These are phyloP conservation scores for Pedicia rivosa DNA, from an alignment of 2,888 invertebrate genomes.

Conservation along the genomic window DNA sequence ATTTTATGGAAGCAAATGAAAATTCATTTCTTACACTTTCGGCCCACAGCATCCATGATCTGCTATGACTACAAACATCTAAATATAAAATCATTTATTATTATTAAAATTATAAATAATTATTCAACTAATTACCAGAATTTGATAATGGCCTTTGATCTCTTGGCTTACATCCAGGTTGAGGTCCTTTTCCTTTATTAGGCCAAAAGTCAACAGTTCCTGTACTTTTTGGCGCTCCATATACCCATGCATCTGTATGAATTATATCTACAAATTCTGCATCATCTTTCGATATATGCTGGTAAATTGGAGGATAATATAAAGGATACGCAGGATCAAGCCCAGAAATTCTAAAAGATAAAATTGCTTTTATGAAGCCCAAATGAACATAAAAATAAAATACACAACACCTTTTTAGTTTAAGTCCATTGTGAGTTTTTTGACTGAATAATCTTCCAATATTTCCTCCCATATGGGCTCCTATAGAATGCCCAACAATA, in stretches of 20 bases:
- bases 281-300: constrained; percentile 19
- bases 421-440: constrained; percentile 10
- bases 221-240: constrained; percentile 34
- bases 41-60: constrained; percentile 45
- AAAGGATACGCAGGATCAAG: constrained; percentile 14
- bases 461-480: constrained; percentile 20
- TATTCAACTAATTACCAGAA: constrained; percentile 17
- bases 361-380: background rate
- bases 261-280: constrained; percentile 42
- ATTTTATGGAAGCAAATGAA: constrained; percentile 38
- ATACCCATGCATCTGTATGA: constrained; percentile 41
- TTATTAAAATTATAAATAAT: background rate
- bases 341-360: constrained; percentile 10
- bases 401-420: constrained; percentile 12
- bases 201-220: constrained; percentile 35
- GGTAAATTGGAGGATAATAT: constrained; percentile 9
- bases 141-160: constrained; percentile 27
- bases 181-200: constrained; percentile 13
- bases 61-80: constrained; percentile 43
- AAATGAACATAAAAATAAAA: background rate
- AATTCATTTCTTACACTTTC: constrained; percentile 33
- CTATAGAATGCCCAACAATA: constrained; percentile 28
- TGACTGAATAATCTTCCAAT: constrained; percentile 20
- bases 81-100: constrained; percentile 13
- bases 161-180: constrained; percentile 17